A percentile compares a stretch with the other conserved stretches of the same genome.
These are phyloP conservation scores for Pseudomyrmex sp. DNA, from an alignment of 1,140 invertebrate genomes.

Conservation along the genomic window DNA sequence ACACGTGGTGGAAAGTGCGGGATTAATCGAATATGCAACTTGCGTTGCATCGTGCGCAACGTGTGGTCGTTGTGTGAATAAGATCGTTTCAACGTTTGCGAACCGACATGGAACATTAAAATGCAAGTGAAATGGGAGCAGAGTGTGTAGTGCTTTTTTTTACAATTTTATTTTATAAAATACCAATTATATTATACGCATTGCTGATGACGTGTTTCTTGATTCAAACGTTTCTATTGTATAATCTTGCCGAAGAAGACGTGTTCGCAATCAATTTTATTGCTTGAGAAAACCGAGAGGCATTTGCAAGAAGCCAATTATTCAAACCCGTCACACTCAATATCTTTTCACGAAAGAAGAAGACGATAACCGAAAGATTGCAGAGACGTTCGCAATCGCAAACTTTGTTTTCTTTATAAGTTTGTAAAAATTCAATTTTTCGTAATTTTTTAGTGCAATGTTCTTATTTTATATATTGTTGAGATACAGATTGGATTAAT, in stretches of 20 bases:
- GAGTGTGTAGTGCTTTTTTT: neutral
- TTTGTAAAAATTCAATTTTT: too few relatives aligned
- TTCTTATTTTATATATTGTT: too few relatives aligned
- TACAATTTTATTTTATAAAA: neutral
- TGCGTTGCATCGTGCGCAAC: neutral
- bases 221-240: slow-evolving; percentile 5
- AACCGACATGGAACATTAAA: neutral
- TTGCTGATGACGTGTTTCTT: slow-evolving; percentile 1
- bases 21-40: neutral
- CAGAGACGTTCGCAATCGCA: too few relatives aligned
- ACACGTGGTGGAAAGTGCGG: neutral
- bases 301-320: neutral
- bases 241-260: slow-evolving; percentile 23
- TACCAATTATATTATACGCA: too few relatives aligned
- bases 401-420: too few relatives aligned
- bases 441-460: too few relatives aligned
- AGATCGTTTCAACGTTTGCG: neutral
- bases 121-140: neutral
- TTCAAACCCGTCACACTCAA: neutral
- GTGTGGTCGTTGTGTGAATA: neutral
- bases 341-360: neutral
- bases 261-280: slow-evolving; percentile 20
- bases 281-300: neutral
- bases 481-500: too few relatives aligned
- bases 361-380: neutral